phyloP scores from a whole-genome alignment of 2,797 vertebrate genomes.

The Pangasius sanitwongsei region DNA sequence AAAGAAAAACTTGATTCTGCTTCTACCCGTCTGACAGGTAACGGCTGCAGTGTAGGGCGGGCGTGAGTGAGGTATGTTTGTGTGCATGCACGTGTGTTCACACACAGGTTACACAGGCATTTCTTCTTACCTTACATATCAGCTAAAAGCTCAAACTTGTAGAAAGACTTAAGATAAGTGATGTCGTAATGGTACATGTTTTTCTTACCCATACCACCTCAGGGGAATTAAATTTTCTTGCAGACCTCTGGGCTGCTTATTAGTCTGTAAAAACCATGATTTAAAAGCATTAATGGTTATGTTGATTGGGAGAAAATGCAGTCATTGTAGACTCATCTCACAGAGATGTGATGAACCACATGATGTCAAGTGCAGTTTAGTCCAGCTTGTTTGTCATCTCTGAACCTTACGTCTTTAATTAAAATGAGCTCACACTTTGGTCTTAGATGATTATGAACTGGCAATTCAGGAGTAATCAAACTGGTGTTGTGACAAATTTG shows the following conservation, averaged over 20 bases:
- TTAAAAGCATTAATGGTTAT: neutral
- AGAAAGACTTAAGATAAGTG: neutral
- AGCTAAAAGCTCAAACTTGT: constrained; percentile 8
- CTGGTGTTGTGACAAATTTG: neutral
- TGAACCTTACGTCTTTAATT: neutral
- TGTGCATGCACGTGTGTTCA: neutral
- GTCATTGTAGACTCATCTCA: constrained; percentile 10
- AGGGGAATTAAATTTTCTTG: neutral
- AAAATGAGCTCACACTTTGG: neutral
- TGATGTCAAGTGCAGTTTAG: neutral
- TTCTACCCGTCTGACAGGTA: constrained; percentile 64
- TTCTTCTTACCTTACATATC: constrained; percentile 15
- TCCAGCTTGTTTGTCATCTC: neutral
- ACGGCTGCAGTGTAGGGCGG: constrained; percentile 52
- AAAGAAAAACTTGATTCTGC: constrained; percentile 67
- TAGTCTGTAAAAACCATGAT: neutral
- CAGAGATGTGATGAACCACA: constrained; percentile 33
- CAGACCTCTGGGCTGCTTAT: neutral
- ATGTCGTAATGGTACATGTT: neutral
- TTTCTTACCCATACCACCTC: neutral
- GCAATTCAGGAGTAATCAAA: neutral
- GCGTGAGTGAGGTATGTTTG: constrained; percentile 38
- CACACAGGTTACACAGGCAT: constrained; percentile 29
- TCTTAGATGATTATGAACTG: constrained; percentile 12
- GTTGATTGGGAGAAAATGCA: constrained; percentile 7